These are phyloP conservation scores for Xenopus borealis DNA, from an alignment of 2,113 vertebrate species.

Conservation along the genomic window DNA sequence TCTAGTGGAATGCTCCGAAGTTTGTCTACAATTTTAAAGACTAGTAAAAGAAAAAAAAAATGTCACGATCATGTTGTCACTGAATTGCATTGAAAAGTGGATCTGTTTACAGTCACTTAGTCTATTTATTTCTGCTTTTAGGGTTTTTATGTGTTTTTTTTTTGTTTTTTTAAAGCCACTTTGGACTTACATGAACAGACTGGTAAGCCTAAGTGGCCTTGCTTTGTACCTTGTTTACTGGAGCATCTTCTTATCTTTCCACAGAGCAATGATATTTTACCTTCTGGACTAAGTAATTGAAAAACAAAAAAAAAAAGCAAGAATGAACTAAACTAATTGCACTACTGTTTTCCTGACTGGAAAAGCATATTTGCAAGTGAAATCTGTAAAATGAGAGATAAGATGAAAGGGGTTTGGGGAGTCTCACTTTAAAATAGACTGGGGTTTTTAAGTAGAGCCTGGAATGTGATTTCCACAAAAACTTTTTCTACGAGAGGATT, in stretches of 20 bases:
- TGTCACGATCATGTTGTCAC: constrained; percentile 53
- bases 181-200: constrained; percentile 73
- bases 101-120: constrained; percentile 72
- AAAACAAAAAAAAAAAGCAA: constrained; percentile 19
- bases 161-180: constrained; percentile 67
- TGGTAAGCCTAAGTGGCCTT: constrained; percentile 71
- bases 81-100: constrained; percentile 64
- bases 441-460: constrained; percentile 78
- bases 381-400: constrained; percentile 65
- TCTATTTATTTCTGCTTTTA: constrained; percentile 74
- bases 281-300: constrained; percentile 69
- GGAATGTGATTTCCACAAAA: constrained; percentile 71
- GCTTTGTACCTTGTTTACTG: constrained; percentile 77
- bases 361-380: constrained; percentile 74
- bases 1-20: constrained; percentile 69
- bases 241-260: constrained; percentile 80
- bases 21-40: constrained; percentile 70
- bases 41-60: constrained; percentile 47
- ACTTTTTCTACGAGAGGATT: constrained; percentile 73
- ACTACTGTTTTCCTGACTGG: constrained; percentile 88
- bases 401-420: constrained; percentile 49
- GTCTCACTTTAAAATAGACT: constrained; percentile 78
- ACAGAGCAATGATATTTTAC: constrained; percentile 68
- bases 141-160: constrained; percentile 55
- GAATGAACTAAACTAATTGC: constrained; percentile 73